Conservation (phyloP, 2,113 vertebrate genomes). For the Arvicanthis niloticus region DNA sequence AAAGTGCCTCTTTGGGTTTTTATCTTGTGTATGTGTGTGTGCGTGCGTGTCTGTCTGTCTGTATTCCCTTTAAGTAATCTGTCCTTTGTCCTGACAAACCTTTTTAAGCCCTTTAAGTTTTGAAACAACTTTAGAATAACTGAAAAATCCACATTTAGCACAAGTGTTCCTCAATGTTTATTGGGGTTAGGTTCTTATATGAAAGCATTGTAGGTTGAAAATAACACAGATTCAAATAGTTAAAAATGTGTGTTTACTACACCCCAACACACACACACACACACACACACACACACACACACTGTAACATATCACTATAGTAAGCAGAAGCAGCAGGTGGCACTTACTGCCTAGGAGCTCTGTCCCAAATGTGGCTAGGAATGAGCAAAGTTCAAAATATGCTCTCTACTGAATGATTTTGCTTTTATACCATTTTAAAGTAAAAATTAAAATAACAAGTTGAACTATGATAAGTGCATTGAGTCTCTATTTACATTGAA, state of each 20-base stretch:
- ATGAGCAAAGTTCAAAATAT: neutral
- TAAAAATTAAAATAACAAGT: neutral
- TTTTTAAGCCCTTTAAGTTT: neutral
- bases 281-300: no score
- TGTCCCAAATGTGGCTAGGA: neutral
- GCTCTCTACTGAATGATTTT: neutral
- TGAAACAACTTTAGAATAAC: slow-evolving; percentile 34
- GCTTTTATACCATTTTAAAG: neutral
- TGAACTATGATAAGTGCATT: neutral
- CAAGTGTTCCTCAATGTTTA: neutral
- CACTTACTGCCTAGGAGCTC: neutral
- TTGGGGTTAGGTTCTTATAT: neutral
- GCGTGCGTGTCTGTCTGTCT: no score
- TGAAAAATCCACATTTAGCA: neutral
- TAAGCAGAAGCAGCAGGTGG: no score
- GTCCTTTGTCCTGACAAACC: neutral
- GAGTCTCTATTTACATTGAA: neutral
- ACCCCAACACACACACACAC: no score
- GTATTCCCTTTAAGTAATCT: neutral
- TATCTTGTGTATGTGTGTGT: neutral
- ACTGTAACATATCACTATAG: no score
- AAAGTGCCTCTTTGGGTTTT: neutral
- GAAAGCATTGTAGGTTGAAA: neutral
- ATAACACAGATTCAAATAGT: neutral
- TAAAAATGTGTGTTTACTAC: neutral